phyloP scores from a whole-genome alignment of 2,797 vertebrate species.

The Muraenolepis orangiensis region DNA sequence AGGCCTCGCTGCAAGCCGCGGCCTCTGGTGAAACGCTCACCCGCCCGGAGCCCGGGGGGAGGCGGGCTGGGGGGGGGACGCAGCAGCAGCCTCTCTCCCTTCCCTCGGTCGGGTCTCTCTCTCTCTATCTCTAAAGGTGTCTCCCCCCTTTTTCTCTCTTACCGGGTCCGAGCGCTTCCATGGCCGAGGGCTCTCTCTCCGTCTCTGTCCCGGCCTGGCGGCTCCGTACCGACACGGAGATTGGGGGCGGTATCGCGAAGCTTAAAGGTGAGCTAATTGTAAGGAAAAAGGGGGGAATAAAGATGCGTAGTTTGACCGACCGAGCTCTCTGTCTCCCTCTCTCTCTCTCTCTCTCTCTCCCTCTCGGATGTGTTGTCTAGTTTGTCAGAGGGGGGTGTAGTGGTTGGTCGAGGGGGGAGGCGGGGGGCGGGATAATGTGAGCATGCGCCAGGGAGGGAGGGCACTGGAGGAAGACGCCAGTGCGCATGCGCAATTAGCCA shows the following conservation, averaged over 20 bases:
- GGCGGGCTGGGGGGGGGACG: too few species aligned
- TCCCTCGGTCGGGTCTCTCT: too few species aligned
- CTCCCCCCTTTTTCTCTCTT: constrained; percentile 54
- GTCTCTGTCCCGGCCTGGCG: constrained; percentile 87
- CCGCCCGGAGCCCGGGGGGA: constrained; percentile 39
- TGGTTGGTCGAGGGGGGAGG: background rate
- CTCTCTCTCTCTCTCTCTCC: too few species aligned
- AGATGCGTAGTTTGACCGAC: too few species aligned
- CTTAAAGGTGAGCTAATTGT: constrained; percentile 74
- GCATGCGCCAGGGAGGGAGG: constrained; percentile 68
- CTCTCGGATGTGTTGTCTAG: constrained; percentile 61
- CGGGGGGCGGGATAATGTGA: constrained; percentile 45
- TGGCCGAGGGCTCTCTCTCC: constrained; percentile 90
- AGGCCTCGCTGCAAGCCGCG: constrained; percentile 77
- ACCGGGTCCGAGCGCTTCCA: constrained; percentile 98
- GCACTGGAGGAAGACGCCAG: background rate
- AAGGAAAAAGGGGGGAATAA: constrained; percentile 70
- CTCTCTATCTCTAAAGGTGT: too few species aligned
- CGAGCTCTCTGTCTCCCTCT: too few species aligned
- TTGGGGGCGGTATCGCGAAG: constrained; percentile 88
- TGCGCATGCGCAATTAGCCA: constrained; percentile 57
- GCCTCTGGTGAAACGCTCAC: constrained; percentile 69
- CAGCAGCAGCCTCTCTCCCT: too few species aligned
- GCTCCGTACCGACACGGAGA: constrained; percentile 86
- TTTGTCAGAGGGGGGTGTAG: constrained; percentile 10